These are phyloP conservation scores for Rhea americana DNA, from an alignment of 2,113 vertebrate genomes.

Conservation along the genomic window DNA sequence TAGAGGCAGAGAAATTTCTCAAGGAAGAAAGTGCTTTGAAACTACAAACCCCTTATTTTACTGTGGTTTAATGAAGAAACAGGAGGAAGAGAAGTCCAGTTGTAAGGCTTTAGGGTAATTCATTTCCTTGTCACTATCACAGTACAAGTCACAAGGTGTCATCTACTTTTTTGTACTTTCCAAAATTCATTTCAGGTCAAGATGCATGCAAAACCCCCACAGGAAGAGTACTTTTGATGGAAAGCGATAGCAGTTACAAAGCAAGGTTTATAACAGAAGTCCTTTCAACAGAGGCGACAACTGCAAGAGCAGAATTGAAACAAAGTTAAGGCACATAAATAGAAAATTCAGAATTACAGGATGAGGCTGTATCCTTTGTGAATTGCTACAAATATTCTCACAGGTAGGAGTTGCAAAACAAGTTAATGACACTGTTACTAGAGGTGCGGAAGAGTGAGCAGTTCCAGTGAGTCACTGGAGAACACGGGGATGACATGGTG, in stretches of 20 bases:
- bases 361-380: not conserved
- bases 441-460: not conserved
- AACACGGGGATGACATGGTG: not conserved
- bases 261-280: not conserved
- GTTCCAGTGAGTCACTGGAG: not conserved
- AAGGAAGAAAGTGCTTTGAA: not conserved
- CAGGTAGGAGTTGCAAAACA: not conserved
- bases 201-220: not conserved
- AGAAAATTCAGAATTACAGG: constrained; percentile 5
- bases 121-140: not conserved
- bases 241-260: not conserved
- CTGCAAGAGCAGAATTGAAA: not conserved
- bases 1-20: not conserved
- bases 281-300: not conserved
- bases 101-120: not conserved
- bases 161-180: not conserved
- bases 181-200: not conserved
- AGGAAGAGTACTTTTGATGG: not conserved
- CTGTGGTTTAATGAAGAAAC: not conserved
- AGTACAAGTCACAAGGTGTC: not conserved
- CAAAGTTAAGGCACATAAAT: not conserved
- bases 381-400: not conserved
- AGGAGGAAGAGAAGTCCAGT: not conserved
- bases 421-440: not conserved
- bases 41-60: not conserved